A percentile compares a stretch with the other conserved stretches of the same genome.
Evolutionary conservation across 2,888 invertebrate genomes (phyloP).

Genomic region (Cantharis lateralis): DNA sequence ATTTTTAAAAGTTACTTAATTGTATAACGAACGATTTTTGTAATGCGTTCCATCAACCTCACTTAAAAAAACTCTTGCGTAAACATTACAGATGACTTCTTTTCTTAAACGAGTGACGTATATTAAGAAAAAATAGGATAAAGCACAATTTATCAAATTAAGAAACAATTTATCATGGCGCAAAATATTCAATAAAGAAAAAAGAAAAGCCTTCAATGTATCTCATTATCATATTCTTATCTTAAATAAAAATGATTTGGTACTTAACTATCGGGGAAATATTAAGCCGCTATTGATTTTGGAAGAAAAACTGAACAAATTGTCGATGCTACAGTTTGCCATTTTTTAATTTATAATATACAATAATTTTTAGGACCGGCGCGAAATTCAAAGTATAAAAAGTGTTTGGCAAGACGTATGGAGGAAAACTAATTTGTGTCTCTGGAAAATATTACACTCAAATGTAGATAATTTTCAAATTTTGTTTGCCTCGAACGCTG

Average conservation of each 20-base stretch:
- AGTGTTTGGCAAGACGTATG: not conserved
- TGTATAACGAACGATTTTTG: not conserved
- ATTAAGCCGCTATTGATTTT: not conserved
- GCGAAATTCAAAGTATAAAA: not conserved
- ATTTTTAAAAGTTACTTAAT: not conserved
- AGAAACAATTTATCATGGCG: not conserved
- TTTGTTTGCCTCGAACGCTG: not conserved
- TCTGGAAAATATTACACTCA: not conserved
- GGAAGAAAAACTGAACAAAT: not conserved
- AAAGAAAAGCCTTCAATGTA: not conserved
- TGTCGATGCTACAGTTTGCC: not conserved
- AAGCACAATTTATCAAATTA: not conserved
- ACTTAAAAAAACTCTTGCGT: not conserved
- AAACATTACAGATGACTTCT: not conserved
- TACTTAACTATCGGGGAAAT: not conserved
- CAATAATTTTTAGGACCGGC: too few species aligned
- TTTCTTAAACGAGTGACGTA: not conserved
- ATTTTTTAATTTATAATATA: too few species aligned
- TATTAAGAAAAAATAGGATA: not conserved
- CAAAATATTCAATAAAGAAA: not conserved
- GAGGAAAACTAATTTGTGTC: not conserved
- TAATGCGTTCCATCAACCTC: not conserved
- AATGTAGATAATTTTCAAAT: not conserved
- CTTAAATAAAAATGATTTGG: not conserved
- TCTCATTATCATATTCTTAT: not conserved